phyloP scores from a whole-genome alignment of 2,113 vertebrate species.

The Fukomys damarensis region DNA sequence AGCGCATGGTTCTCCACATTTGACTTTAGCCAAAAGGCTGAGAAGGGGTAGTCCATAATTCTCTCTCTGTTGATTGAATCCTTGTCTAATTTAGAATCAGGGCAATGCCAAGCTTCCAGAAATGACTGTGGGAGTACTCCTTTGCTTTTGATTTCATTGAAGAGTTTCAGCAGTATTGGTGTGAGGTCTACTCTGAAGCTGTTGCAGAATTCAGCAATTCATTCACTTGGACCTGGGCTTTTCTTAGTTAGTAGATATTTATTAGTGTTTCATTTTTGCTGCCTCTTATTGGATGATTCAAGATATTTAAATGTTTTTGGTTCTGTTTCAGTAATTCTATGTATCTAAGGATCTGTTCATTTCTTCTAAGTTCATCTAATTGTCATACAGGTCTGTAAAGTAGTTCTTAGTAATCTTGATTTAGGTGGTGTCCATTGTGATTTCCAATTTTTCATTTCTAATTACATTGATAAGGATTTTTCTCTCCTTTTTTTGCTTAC shows the following conservation, averaged over 20 bases:
- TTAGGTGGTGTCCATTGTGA: neutral
- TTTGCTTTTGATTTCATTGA: too few species aligned
- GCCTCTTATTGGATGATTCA: neutral
- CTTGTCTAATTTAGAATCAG: neutral
- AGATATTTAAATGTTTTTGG: neutral
- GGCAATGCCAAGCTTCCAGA: neutral
- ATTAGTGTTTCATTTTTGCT: neutral
- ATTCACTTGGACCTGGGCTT: neutral
- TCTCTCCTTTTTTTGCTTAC: neutral
- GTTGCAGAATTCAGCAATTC: neutral
- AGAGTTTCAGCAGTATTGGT: too few species aligned
- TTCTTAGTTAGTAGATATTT: neutral
- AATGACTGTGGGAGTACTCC: neutral
- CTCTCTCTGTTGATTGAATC: neutral
- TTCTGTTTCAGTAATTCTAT: neutral
- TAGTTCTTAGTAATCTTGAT: neutral
- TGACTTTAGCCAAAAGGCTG: too few species aligned
- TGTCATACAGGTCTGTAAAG: neutral
- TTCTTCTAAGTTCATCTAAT: neutral
- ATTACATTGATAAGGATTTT: neutral
- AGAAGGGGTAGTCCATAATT: too few species aligned
- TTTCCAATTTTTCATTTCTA: neutral
- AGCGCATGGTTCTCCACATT: too few species aligned
- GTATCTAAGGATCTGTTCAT: neutral
- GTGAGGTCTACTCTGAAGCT: neutral